These are phyloP conservation scores for Oxytorus armatus DNA, from an alignment of 2,888 invertebrate species.

Conservation along the genomic window DNA sequence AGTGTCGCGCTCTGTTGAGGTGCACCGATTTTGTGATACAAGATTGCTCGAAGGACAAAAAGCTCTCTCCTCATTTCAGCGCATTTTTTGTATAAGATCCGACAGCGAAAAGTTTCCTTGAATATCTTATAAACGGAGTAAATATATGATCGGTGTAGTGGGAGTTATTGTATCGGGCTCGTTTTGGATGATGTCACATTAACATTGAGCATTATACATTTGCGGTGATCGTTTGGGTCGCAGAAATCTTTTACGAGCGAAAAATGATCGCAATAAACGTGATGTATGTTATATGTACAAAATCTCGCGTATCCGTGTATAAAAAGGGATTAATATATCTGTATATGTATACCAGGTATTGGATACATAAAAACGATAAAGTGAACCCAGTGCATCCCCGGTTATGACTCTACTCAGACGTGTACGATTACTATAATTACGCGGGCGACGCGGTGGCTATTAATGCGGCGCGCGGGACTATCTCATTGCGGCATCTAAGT, in stretches of 20 bases:
- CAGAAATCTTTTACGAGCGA: slow-evolving; percentile 11
- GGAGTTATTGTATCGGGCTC: too few species aligned
- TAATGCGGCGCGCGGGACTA: slow-evolving; percentile 76
- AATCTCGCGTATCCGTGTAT: slow-evolving; percentile 39
- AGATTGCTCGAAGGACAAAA: slow-evolving; percentile 11
- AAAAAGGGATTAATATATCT: slow-evolving; percentile 1
- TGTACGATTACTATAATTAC: slow-evolving; percentile 79
- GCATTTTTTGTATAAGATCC: too few species aligned
- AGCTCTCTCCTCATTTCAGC: slow-evolving; percentile 18
- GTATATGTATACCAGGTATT: slow-evolving; percentile 29
- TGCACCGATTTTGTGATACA: neutral
- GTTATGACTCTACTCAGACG: slow-evolving; percentile 77
- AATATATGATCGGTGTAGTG: too few species aligned
- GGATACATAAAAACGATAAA: slow-evolving; percentile 59
- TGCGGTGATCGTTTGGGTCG: slow-evolving; percentile 12
- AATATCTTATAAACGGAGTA: too few species aligned
- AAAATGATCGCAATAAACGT: slow-evolving; percentile 12
- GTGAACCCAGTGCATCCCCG: slow-evolving; percentile 63
- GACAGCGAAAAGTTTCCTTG: too few species aligned
- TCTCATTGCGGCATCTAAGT: slow-evolving; percentile 81
- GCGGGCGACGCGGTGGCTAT: slow-evolving; percentile 78
- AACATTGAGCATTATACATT: neutral
- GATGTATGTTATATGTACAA: slow-evolving; percentile 35
- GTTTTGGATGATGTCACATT: neutral
- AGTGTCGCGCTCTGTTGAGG: neutral